Percentiles rank a stretch among this genome's conserved stretches.
Evolutionary conservation across 2,888 invertebrate genomes (phyloP).

Genomic region (Andrena camellia): DNA sequence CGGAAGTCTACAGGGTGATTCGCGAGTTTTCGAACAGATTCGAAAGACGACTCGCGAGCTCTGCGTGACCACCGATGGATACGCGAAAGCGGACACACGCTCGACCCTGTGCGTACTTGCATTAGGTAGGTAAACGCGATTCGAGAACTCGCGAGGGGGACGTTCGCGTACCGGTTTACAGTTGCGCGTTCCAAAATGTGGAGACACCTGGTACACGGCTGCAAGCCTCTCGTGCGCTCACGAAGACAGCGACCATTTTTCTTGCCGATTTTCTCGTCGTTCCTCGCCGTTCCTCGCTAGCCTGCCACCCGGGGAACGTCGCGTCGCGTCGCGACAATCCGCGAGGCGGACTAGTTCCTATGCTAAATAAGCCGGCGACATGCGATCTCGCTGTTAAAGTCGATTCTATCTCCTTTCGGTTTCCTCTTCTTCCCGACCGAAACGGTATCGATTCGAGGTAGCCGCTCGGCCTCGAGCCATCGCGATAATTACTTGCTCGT

Average conservation of each 20-base stretch:
- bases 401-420: slow-evolving; percentile 9
- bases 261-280: slow-evolving; percentile 32
- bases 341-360: slow-evolving; percentile 21
- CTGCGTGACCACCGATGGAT: background rate
- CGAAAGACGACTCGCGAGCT: no score
- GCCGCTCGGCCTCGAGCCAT: background rate
- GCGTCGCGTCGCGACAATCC: slow-evolving; percentile 22
- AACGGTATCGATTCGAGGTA: slow-evolving; percentile 34
- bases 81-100: background rate
- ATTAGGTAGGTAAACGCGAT: background rate
- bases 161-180: background rate
- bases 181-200: background rate
- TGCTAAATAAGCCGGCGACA: slow-evolving; percentile 45
- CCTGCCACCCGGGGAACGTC: slow-evolving; percentile 9
- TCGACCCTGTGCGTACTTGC: no score
- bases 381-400: slow-evolving; percentile 56
- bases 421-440: slow-evolving; percentile 4
- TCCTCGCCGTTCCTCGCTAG: slow-evolving; percentile 4
- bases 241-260: slow-evolving; percentile 22
- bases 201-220: background rate
- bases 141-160: background rate
- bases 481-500: slow-evolving; percentile 38
- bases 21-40: slow-evolving; percentile 5
- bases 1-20: slow-evolving; percentile 17
- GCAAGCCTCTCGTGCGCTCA: background rate